phyloP scores from a whole-genome alignment of 2,797 vertebrate genomes.

The Dicrostonyx torquatus region DNA sequence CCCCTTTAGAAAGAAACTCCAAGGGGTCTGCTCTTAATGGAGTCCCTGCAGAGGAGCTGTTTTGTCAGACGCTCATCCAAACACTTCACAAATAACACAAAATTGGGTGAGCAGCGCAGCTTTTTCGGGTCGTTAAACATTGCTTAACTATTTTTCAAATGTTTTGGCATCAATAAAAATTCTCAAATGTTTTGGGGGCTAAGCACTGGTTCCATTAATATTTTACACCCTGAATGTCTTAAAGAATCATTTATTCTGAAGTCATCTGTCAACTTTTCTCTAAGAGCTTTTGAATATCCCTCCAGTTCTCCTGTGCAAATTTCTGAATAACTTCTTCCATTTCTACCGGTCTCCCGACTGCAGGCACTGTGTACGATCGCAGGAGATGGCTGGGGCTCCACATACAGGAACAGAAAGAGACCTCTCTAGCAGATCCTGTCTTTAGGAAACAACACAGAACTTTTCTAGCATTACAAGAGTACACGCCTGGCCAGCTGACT shows the following conservation, averaged over 20 bases:
- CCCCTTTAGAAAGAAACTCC: constrained; percentile 16
- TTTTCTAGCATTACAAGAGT: not conserved
- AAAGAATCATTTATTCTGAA: constrained; percentile 67
- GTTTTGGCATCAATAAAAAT: constrained; percentile 66
- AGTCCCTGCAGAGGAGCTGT: constrained; percentile 55
- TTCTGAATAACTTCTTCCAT: constrained; percentile 1
- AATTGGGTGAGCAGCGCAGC: constrained; percentile 46
- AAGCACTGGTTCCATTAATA: constrained; percentile 67
- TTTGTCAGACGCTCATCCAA: constrained; percentile 25
- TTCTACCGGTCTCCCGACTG: not conserved
- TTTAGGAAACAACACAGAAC: not conserved
- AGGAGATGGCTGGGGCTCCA: not conserved
- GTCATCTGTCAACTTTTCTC: constrained; percentile 49
- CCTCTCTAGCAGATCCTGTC: not conserved
- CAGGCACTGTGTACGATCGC: not conserved
- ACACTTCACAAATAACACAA: constrained; percentile 61
- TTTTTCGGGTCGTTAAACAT: constrained; percentile 74
- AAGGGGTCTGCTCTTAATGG: constrained; percentile 64
- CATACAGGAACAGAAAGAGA: not conserved
- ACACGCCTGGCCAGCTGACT: no score
- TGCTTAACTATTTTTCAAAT: constrained; percentile 77
- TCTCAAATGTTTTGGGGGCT: constrained; percentile 54
- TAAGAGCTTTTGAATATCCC: constrained; percentile 64
- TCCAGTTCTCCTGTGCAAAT: constrained; percentile 46
- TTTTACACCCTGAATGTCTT: constrained; percentile 71